Evolutionary conservation across 1,140 invertebrate genomes (phyloP).

Genomic region (Planococcus citri): DNA sequence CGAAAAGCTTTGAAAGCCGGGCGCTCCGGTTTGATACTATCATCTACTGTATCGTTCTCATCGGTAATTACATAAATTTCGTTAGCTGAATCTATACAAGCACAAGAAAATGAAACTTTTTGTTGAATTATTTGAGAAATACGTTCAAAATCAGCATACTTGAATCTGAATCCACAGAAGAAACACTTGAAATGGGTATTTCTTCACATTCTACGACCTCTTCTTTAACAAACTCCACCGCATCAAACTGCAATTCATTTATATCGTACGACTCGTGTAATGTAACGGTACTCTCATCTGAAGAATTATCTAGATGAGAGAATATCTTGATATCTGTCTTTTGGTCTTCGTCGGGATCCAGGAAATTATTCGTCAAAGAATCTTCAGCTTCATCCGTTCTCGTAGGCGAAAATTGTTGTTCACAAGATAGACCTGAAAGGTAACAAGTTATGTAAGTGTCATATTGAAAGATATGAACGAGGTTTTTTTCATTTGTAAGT

Average conservation of each 20-base stretch:
- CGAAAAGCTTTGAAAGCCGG: neutral
- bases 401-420: slow-evolving; percentile 27
- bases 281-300: no score
- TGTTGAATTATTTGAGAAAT: slow-evolving; percentile 6
- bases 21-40: neutral
- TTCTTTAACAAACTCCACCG: slow-evolving; percentile 11
- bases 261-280: slow-evolving; percentile 13
- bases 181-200: neutral
- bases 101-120: neutral
- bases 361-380: neutral
- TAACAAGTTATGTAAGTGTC: neutral
- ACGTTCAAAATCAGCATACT: slow-evolving; percentile 21
- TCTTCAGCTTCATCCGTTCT: slow-evolving; percentile 21
- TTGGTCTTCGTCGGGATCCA: no score
- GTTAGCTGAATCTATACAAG: neutral
- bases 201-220: slow-evolving; percentile 22
- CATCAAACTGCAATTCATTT: slow-evolving; percentile 21
- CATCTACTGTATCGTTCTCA: slow-evolving; percentile 19
- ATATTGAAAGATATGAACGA: neutral
- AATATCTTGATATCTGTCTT: no score
- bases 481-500: no score
- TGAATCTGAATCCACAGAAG: neutral
- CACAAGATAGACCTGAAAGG: slow-evolving; percentile 26
- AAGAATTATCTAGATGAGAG: no score
- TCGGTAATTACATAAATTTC: neutral